A percentile compares a stretch with the other conserved stretches of the same genome.
Conservation (phyloP, 2,113 vertebrate genomes). For the Chelonoidis abingdonii region DNA sequence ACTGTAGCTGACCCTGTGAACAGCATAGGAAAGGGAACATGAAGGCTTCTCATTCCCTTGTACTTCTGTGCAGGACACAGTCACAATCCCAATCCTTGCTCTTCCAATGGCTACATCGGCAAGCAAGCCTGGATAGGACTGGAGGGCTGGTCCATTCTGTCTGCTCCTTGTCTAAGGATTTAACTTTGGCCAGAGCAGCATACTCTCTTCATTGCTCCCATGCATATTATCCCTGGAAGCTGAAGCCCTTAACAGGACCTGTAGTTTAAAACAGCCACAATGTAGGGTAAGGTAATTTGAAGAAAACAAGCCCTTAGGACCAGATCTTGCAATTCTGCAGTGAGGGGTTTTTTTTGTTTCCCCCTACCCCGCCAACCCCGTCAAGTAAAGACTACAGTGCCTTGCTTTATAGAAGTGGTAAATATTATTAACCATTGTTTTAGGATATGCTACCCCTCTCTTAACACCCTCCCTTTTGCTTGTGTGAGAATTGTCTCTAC, state of each 20-base stretch:
- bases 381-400: background rate
- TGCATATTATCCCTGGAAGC: background rate
- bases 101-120: background rate
- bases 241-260: background rate
- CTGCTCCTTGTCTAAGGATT: background rate
- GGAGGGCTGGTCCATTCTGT: background rate
- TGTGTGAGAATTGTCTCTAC: background rate
- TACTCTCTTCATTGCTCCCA: background rate
- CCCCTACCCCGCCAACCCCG: no score
- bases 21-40: accelerated
- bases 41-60: accelerated
- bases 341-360: background rate
- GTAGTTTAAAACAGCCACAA: conserved; percentile 22
- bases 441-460: conserved; percentile 12
- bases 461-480: background rate
- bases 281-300: background rate
- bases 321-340: background rate
- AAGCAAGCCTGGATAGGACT: background rate
- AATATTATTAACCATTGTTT: background rate
- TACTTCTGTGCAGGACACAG: accelerated
- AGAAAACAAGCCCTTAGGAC: conserved; percentile 39
- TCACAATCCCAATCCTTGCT: background rate
- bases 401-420: background rate
- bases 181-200: background rate
- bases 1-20: background rate